A percentile compares a stretch with the other conserved stretches of the same genome.
These are phyloP conservation scores for Lasioglossum calceatum DNA, from an alignment of 2,888 invertebrate genomes.

Conservation along the genomic window DNA sequence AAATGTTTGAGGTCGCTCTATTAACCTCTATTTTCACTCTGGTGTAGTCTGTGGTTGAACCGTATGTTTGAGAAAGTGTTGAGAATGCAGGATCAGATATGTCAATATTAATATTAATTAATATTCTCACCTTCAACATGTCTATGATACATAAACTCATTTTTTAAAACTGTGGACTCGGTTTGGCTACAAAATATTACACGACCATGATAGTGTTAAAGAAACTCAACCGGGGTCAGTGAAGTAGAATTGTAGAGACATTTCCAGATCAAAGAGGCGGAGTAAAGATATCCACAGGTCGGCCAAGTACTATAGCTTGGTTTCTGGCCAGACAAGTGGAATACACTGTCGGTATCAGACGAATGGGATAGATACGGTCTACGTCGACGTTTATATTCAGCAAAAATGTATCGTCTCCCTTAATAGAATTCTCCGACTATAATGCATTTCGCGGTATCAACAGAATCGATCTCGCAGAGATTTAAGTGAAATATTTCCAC, in stretches of 20 bases:
- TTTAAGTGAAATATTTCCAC: not conserved
- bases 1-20: too few relatives aligned
- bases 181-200: too few relatives aligned
- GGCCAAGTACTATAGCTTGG: not conserved
- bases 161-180: too few relatives aligned
- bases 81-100: too few relatives aligned
- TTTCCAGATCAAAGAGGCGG: not conserved
- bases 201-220: too few relatives aligned
- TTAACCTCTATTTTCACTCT: too few relatives aligned
- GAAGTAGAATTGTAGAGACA: not conserved
- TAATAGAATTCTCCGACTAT: constrained; percentile 3
- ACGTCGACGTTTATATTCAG: not conserved
- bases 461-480: not conserved
- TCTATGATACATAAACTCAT: too few relatives aligned
- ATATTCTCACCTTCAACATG: too few relatives aligned
- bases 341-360: not conserved
- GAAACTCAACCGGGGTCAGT: not conserved
- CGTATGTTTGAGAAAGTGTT: too few relatives aligned
- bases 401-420: not conserved
- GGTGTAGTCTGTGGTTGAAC: too few relatives aligned
- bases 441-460: constrained; percentile 4
- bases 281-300: not conserved
- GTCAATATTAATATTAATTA: too few relatives aligned
- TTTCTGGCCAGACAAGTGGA: not conserved
- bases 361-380: not conserved